A percentile compares a stretch with the other conserved stretches of the same genome.
Conservation (phyloP, 2,888 invertebrate species). For the Neoitamus cyanurus region DNA sequence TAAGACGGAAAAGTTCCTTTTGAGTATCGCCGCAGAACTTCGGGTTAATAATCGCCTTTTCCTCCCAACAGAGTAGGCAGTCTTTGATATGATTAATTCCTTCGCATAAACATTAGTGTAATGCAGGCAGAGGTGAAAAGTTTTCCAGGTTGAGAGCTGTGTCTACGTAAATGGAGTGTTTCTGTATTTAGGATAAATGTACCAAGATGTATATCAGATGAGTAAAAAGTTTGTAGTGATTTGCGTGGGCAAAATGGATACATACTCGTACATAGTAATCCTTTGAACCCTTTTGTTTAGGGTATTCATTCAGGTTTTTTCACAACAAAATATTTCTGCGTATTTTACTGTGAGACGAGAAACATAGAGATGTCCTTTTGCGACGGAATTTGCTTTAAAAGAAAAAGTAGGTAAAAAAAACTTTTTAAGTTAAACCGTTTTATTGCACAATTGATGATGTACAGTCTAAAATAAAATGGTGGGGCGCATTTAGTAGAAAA, state of each 20-base stretch:
- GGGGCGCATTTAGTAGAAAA: too few species aligned
- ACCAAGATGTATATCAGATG: background rate
- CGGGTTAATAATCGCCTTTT: background rate
- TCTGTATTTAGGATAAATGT: background rate
- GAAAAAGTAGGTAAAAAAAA: background rate
- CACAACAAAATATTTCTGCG: background rate
- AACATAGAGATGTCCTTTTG: background rate
- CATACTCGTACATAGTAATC: background rate
- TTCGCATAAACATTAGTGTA: background rate
- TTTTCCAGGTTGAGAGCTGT: background rate
- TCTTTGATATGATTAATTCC: background rate
- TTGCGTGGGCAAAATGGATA: background rate
- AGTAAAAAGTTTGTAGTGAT: background rate
- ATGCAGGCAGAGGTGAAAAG: background rate
- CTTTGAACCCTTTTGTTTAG: background rate
- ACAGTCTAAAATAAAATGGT: too few species aligned
- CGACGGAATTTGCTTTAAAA: background rate
- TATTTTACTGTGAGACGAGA: background rate
- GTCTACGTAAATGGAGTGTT: background rate
- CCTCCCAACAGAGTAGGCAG: background rate
- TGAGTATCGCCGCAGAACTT: background rate
- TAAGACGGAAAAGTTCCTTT: background rate
- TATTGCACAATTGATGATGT: too few species aligned
- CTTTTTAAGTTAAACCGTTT: too few species aligned
- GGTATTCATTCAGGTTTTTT: background rate